Percentiles rank a stretch among this genome's conserved stretches.
Evolutionary conservation across 1,140 invertebrate species (phyloP).

Genomic region (Lasaia peninsularis): DNA sequence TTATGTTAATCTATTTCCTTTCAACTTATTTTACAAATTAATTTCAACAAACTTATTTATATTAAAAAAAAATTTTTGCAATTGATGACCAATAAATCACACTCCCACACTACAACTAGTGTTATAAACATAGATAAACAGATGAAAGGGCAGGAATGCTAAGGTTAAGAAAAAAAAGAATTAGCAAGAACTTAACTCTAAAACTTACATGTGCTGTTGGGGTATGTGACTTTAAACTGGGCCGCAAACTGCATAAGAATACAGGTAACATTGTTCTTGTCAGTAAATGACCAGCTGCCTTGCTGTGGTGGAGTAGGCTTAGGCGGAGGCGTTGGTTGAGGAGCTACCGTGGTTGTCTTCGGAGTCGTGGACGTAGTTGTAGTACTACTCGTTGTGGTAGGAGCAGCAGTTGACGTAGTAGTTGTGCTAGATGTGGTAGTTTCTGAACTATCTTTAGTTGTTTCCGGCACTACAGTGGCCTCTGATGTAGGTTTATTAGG

Average conservation of each 20-base stretch:
- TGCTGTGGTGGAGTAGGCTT: conserved; percentile 52
- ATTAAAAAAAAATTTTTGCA: no score
- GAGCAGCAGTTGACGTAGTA: neutral
- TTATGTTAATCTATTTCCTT: no score
- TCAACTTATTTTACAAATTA: no score
- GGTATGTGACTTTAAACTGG: conserved; percentile 80
- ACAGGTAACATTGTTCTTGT: conserved; percentile 72
- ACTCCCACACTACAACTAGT: no score
- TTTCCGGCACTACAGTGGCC: conserved; percentile 15
- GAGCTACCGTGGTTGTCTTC: conserved; percentile 36
- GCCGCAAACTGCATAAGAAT: conserved; percentile 81
- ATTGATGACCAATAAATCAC: no score
- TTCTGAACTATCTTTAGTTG: conserved; percentile 28
- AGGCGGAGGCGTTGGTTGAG: conserved; percentile 45
- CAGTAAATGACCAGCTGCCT: conserved; percentile 76
- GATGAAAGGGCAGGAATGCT: no score
- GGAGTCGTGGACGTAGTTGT: conserved; percentile 32
- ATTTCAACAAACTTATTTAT: no score
- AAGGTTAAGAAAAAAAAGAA: no score
- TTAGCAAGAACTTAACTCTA: neutral
- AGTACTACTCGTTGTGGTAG: conserved; percentile 19
- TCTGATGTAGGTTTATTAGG: neutral
- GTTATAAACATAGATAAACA: no score
- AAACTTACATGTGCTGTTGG: conserved; percentile 49
- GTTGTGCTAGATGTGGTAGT: neutral